phyloP scores from a whole-genome alignment of 2,113 vertebrate species.

The Rhinoderma darwinii region DNA sequence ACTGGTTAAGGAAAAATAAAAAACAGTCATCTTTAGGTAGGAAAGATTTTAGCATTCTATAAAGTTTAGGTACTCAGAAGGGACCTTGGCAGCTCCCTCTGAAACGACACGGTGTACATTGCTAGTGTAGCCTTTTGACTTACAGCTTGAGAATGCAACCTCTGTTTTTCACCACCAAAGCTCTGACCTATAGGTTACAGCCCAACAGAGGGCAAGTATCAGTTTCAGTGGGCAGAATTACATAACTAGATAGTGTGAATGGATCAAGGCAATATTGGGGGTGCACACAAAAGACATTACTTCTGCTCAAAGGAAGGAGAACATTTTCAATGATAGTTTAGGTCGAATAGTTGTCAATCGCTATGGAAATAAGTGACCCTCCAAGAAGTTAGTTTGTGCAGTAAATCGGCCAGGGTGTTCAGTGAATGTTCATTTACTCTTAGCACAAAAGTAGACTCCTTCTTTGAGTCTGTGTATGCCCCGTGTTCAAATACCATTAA shows the following conservation, averaged over 20 bases:
- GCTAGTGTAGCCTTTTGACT: neutral
- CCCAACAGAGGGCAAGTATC: neutral
- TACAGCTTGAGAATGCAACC: neutral
- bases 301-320: neutral
- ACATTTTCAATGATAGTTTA: neutral
- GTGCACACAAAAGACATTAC: neutral
- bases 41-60: no score
- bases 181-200: conserved; percentile 45
- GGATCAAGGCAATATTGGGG: conserved; percentile 19
- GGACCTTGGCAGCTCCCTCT: neutral
- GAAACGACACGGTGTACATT: neutral
- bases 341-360: neutral
- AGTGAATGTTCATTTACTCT: neutral
- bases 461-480: conserved; percentile 4
- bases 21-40: no score
- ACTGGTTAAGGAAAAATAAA: no score
- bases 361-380: conserved; percentile 7
- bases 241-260: conserved; percentile 38
- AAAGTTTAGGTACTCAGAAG: neutral
- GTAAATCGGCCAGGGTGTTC: neutral
- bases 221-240: neutral
- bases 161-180: conserved; percentile 10
- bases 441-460: neutral
- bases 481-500: neutral
- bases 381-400: neutral